Percentiles rank a stretch among this genome's conserved stretches.
phyloP scores from a whole-genome alignment of 2,888 invertebrate species.

The Mimumesa dahlbomi region DNA sequence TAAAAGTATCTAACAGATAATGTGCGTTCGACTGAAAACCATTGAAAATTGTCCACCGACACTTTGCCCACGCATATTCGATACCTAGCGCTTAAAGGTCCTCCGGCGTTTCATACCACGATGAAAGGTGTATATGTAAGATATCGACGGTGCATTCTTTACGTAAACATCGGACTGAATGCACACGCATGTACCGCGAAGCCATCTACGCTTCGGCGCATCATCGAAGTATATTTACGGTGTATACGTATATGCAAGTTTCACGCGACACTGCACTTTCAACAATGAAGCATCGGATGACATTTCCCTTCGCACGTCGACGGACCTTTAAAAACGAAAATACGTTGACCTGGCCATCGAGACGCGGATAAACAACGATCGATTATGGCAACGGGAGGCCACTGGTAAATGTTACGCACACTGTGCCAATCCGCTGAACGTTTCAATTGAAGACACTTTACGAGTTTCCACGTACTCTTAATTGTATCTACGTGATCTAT shows the following conservation, averaged over 20 bases:
- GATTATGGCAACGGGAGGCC: too few relatives aligned
- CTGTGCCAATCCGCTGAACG: too few relatives aligned
- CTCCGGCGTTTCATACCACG: conserved; percentile 6
- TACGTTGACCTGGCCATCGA: too few relatives aligned
- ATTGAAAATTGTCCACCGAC: conserved; percentile 23
- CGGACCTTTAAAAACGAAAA: too few relatives aligned
- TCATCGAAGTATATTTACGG: neutral
- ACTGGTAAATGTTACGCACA: too few relatives aligned
- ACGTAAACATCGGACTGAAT: conserved; percentile 12
- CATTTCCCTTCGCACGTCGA: neutral
- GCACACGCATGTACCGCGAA: conserved; percentile 11
- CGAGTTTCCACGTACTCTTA: too few relatives aligned
- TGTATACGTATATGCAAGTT: neutral
- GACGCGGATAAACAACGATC: too few relatives aligned
- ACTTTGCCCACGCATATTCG: conserved; percentile 1
- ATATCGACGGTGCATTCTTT: too few relatives aligned
- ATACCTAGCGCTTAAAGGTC: conserved; percentile 1
- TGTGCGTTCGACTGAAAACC: conserved; percentile 29
- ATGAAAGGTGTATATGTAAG: conserved; percentile 5
- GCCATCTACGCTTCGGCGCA: conserved; percentile 3
- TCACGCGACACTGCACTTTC: conserved; percentile 9
- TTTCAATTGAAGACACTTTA: too few relatives aligned
- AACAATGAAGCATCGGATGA: conserved; percentile 7
- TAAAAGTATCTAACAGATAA: conserved; percentile 1
- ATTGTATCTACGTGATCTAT: too few relatives aligned